Base-by-base conservation (phyloP, 2,888 invertebrate species). In the Mechanitis mazaeus region DNA sequence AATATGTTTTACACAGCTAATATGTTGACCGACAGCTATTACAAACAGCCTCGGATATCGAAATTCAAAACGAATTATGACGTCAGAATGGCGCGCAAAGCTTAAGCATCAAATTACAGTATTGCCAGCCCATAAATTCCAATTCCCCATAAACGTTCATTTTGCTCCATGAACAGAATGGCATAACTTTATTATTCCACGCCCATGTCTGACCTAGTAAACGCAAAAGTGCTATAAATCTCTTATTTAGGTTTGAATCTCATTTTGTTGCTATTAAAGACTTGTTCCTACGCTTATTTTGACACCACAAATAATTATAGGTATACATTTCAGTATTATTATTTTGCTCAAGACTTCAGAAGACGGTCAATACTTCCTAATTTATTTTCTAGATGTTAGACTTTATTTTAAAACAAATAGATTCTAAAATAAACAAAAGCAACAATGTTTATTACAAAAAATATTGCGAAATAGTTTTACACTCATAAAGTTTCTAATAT, bases 141-240 rank as follows among this genome's bases (percentile, higher is more conserved):
- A 54, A 54, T 68, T 65, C 57, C 64, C 73, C 68, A 72, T 71
- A 70, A 73, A 73, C 68, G 64, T 69, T 64, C 61, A 69, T 71
- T 68, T 28, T 61, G 61, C 63, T 64, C 66, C 60, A 59, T 45
- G 65, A 60, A 63, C 61, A 59, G 60, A 60, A 58, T 59, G 65
- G 64, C 67, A 68, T 69, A 68, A 70, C 67, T 71, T 65, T 61
- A 69, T 68, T 59, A 63, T 46, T 56, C 69, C 67, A 65, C 68
- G 56, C 71, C 68, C 68, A 61, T 59, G 63, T 58, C 46, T 68
- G 71, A 71, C 72, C 71, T 65, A 69, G 64, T 68, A 64, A 69
- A 62, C 58, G 45, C 45, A 47, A 53, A 64, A 55, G 58, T 31
- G 50, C 45, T 46, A 63, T 67, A 61, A 64, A 64, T 67, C 61